Percentiles rank a stretch among this genome's conserved stretches.
phyloP scores from a whole-genome alignment of 1,140 invertebrate genomes.

The Steinernema khuongi region DNA sequence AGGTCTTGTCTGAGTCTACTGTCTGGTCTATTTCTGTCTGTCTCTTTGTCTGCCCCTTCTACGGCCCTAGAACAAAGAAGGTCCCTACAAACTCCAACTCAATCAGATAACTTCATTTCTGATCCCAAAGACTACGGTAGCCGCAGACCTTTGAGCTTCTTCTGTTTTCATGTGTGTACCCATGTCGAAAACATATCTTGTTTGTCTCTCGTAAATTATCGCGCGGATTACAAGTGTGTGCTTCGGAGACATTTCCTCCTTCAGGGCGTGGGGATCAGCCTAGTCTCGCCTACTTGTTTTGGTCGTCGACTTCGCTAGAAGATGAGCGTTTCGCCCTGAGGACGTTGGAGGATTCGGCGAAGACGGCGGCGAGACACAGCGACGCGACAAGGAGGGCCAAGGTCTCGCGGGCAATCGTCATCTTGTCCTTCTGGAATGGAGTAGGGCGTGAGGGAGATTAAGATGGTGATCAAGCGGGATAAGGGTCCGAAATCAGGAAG shows the following conservation, averaged over 20 bases:
- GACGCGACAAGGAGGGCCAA: background rate
- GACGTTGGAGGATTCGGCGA: background rate
- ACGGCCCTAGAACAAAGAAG: too few relatives aligned
- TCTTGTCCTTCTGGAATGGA: background rate
- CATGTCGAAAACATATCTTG: too few relatives aligned
- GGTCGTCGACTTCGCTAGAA: background rate
- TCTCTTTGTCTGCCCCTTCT: too few relatives aligned
- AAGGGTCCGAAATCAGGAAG: too few relatives aligned
- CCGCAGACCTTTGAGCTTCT: too few relatives aligned
- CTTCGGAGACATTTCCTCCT: too few relatives aligned
- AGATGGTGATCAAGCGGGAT: background rate
- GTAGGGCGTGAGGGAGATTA: background rate
- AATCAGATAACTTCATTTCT: too few relatives aligned
- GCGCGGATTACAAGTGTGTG: background rate
- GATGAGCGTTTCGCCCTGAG: background rate
- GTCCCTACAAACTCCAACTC: too few relatives aligned
- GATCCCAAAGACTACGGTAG: too few relatives aligned
- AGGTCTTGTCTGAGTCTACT: background rate
- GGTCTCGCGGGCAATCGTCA: background rate
- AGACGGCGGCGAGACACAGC: background rate
- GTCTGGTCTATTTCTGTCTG: too few relatives aligned
- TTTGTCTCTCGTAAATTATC: background rate
- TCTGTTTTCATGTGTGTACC: background rate
- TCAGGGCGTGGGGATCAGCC: background rate
- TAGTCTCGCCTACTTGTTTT: background rate